A percentile compares a stretch with the other conserved stretches of the same genome.
These are phyloP conservation scores for Heterotilapia buettikoferi DNA, from an alignment of 2,113 vertebrate species.

Conservation along the genomic window DNA sequence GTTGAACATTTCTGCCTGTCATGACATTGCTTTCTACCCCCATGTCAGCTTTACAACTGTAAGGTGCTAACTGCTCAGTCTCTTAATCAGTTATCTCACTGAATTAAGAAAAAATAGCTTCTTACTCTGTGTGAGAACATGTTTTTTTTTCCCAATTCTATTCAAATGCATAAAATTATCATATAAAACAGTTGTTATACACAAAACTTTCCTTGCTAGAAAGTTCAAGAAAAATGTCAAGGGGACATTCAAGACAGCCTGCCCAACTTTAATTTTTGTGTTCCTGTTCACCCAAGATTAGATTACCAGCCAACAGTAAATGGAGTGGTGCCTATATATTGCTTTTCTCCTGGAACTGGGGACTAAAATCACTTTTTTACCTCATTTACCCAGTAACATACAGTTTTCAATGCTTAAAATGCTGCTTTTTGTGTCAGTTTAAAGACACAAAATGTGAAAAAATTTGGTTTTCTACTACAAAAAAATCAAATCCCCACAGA, in stretches of 20 bases:
- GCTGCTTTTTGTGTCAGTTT: background rate
- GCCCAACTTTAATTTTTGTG: background rate
- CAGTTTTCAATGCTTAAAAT: background rate
- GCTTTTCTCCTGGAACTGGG: background rate
- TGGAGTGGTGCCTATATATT: background rate
- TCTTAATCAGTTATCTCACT: background rate
- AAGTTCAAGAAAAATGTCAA: background rate
- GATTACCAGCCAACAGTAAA: background rate
- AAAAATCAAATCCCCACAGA: background rate
- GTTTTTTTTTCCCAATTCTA: background rate
- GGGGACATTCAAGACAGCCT: background rate
- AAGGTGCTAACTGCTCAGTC: background rate
- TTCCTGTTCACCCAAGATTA: background rate
- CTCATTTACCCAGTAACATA: background rate
- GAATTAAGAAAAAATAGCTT: background rate
- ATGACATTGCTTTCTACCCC: background rate
- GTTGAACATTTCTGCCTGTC: background rate
- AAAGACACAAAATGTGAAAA: background rate
- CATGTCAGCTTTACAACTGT: background rate
- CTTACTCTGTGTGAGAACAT: background rate
- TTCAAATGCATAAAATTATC: background rate
- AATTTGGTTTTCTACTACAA: background rate
- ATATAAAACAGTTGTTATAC: background rate
- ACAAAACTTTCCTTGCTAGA: background rate
- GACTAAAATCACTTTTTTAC: background rate